Evolutionary conservation across 1,140 invertebrate genomes (phyloP).

Genomic region (Pristionchus pacificus): DNA sequence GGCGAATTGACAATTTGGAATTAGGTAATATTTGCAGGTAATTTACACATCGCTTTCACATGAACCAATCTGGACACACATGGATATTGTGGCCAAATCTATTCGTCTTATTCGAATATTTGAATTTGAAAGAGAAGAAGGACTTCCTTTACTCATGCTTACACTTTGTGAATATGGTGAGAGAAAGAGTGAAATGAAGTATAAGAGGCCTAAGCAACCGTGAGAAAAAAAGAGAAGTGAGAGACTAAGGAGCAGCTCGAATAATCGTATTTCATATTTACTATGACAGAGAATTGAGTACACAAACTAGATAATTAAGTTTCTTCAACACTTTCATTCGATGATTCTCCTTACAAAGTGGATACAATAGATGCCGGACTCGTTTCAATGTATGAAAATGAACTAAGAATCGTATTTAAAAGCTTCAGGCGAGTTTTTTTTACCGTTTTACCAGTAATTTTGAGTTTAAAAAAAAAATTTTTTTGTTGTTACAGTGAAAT

Average conservation of each 20-base stretch:
- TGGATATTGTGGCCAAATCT: slow-evolving; percentile 17
- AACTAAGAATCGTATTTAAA: slow-evolving; percentile 46
- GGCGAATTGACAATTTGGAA: too few relatives aligned
- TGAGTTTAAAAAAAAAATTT: too few relatives aligned
- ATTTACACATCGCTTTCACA: slow-evolving; percentile 23
- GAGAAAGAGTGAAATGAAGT: background rate
- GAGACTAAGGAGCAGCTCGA: background rate
- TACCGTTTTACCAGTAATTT: too few relatives aligned
- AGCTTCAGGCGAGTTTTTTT: slow-evolving; percentile 45
- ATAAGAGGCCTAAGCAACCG: background rate
- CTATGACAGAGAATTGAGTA: too few relatives aligned
- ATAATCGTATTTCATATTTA: background rate
- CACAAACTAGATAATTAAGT: slow-evolving; percentile 25
- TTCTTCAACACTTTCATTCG: slow-evolving; percentile 39
- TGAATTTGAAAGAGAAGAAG: slow-evolving; percentile 10
- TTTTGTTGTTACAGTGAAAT: too few relatives aligned
- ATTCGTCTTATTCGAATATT: slow-evolving; percentile 13
- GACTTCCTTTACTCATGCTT: slow-evolving; percentile 16
- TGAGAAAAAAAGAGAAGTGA: background rate
- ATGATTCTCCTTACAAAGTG: slow-evolving; percentile 44
- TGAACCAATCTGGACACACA: slow-evolving; percentile 23
- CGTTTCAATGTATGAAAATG: slow-evolving; percentile 54
- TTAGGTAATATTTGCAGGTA: slow-evolving; percentile 24
- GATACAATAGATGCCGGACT: slow-evolving; percentile 41
- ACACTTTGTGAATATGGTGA: slow-evolving; percentile 28